These are phyloP conservation scores for Porites cylindrica DNA, from an alignment of 92 coral and sea anemone genomes.

Conservation along the genomic window DNA sequence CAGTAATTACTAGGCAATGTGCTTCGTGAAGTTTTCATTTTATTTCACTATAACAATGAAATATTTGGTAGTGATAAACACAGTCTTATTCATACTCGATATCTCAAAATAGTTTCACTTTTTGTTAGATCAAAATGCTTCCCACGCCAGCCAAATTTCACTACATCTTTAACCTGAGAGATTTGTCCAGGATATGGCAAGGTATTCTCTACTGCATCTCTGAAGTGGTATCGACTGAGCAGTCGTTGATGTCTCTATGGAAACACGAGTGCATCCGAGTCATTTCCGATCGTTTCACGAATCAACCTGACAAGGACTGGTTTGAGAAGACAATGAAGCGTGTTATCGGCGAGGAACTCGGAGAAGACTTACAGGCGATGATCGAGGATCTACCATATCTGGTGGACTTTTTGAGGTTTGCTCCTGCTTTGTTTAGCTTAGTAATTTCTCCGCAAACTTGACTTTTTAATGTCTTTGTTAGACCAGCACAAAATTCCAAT, in stretches of 20 bases:
- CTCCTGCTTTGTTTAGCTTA: background rate
- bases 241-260: constrained; percentile 83
- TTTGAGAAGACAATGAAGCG: constrained; percentile 97
- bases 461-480: too few relatives aligned
- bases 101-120: too few relatives aligned
- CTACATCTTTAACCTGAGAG: constrained; percentile 98
- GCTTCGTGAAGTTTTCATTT: too few relatives aligned
- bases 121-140: constrained; percentile 90
- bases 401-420: constrained; percentile 94
- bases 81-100: too few relatives aligned
- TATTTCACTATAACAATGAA: too few relatives aligned
- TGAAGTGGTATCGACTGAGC: constrained; percentile 76
- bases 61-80: too few relatives aligned
- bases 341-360: constrained; percentile 89
- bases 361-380: constrained; percentile 81
- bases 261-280: constrained; percentile 98
- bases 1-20: too few relatives aligned
- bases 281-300: constrained; percentile 92
- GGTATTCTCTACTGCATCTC: constrained; percentile 91
- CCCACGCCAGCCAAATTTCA: constrained; percentile 99
- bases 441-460: background rate
- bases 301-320: constrained; percentile 94
- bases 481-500: background rate
- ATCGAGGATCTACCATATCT: constrained; percentile 81
- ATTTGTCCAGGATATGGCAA: constrained; percentile 98